Evolutionary conservation across 2,888 invertebrate species (phyloP).

Genomic region (Zygothrica quintamaculata): DNA sequence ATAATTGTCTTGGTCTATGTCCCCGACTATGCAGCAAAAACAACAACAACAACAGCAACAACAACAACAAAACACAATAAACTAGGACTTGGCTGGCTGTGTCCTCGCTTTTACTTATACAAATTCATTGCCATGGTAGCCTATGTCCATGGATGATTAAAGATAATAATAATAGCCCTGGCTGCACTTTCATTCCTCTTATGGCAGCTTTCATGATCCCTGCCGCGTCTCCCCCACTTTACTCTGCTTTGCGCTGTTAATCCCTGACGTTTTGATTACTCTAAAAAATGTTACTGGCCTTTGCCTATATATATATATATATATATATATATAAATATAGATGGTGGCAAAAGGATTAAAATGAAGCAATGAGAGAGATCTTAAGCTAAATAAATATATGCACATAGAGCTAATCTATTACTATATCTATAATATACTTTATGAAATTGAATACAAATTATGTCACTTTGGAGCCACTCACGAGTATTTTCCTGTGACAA

Average conservation of each 20-base stretch:
- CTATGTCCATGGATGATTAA: constrained; percentile 53
- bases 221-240: constrained; percentile 13
- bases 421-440: no score
- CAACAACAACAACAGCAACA: constrained; percentile 7
- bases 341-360: constrained; percentile 23
- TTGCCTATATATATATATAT: neutral
- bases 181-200: constrained; percentile 38
- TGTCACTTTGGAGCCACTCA: no score
- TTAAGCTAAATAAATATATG: no score
- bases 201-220: constrained; percentile 32
- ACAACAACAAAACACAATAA: constrained; percentile 1
- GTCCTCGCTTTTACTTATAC: constrained; percentile 1
- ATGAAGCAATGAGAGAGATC: constrained; percentile 4
- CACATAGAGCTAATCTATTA: no score
- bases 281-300: constrained; percentile 33
- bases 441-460: no score
- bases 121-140: constrained; percentile 14
- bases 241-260: constrained; percentile 8
- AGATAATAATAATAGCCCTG: constrained; percentile 58
- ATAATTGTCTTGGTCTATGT: constrained; percentile 56
- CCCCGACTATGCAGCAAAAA: constrained; percentile 7
- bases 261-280: constrained; percentile 19
- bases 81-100: constrained; percentile 10
- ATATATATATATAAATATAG: no score
- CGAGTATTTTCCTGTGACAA: constrained; percentile 29